Evolutionary conservation across 92 coral and sea anemone species (phyloP), one percentile per base, ranked within the genome.

Genomic region (Paragorgia papillata): DNA sequence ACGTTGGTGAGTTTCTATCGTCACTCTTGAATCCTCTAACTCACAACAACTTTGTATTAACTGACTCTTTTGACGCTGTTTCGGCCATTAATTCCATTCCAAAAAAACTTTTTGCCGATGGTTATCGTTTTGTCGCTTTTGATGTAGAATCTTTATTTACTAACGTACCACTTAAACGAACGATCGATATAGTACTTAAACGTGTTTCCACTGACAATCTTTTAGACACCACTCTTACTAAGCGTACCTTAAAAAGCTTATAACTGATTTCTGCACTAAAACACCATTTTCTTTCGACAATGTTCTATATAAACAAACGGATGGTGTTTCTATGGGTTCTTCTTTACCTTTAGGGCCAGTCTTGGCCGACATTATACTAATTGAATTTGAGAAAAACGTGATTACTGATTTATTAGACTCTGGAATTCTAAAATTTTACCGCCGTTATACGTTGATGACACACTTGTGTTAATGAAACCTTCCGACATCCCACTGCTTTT

Each of bases 1-100:
- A 80, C 41, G 79, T 80, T 54, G 84, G 83, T 17, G 37, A 80
- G 69, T 80, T 80, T 49, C 54, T 69, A n/a, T 58, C 61, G 33
- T 66, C 68, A 9, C 26, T 80, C 12, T 20, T 79, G 30, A 40
- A 56, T 58, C 83, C 67, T 17, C 62, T 79, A 39, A 79, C 76
- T 24, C 46, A 24, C 43, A 66, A 79, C 51, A 51, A 31, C n/a
- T 55, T 57, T 67, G 28, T 65, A 14, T 37, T 79, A 48, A 46
- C 70, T 34, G 83, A 79, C 65, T 79, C 76, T 50, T 66, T 66
- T 66, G 67, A 66, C 14, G 76, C 55, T 4, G 83, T 70, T 54
- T 41, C 70, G 12, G 21, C 61, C 53, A 51, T 66, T 67, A 57
- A 79, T 35, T 35, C 34, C 22, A 79, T 79, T 64, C 73, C 73